Evolutionary conservation across 2,113 vertebrate genomes (phyloP), one percentile per base, ranked within the genome.

Genomic region (Datnioides undecimradiatus): DNA sequence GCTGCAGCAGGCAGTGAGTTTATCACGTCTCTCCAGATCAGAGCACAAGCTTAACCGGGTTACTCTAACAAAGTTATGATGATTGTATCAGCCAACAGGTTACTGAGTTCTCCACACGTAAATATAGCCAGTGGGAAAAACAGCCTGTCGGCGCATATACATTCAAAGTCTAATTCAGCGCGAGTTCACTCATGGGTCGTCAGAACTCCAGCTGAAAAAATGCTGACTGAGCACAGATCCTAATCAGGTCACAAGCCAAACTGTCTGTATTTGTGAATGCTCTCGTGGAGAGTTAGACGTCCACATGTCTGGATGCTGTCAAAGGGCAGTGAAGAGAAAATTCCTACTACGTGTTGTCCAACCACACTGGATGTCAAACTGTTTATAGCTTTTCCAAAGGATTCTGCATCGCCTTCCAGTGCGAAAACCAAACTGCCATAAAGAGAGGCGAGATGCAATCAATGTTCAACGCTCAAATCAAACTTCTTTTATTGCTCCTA

Each of bases 1-100:
- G 51, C 58, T 58, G 45, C 43, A 54, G 29, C 7, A 21, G 54
- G 33, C 10, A 67, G 21, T 74, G 0, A 57, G 52, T 57, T 79
- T 33, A 67, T 57, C 74, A 83, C 55, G 66, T 57, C 45, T 33
- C 25, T 71, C 49, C 19, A 66, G 62, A 73, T 81, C 62, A 70
- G 40, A 76, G 36, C 16, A n/a, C 23, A 19, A 23, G 45, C 43
- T 46, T 75, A 79, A 84, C 23, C 41, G 2, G 21, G 76, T 91
- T 82, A 86, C 21, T 46, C 16, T 77, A 80, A 82, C 51, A 54
- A 0, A 73, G 31, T 84, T 82, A 76, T 6, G 3, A 34, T 63
- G 76, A 46, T 83, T 45, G 23, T 29, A 38, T 58, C 52, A 49
- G 83, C 85, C 86, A 60, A 5, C 16, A 17, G 25, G 48, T 76